phyloP scores from a whole-genome alignment of 1,140 invertebrate genomes.

The Pseudomyrmex dendroicus region DNA sequence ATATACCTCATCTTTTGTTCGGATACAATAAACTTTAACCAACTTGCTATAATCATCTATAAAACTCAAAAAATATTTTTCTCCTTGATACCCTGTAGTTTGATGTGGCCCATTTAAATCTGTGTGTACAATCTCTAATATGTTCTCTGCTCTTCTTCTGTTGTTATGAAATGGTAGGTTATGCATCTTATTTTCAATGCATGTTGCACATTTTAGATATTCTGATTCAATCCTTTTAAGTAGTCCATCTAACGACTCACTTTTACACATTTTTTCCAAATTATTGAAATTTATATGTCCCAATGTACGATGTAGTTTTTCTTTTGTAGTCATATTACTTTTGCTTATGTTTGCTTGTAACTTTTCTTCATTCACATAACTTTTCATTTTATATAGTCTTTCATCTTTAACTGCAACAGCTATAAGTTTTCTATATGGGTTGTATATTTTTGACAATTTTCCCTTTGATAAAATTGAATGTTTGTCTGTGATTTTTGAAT shows the following conservation, averaged over 20 bases:
- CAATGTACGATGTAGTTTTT: constrained; percentile 54
- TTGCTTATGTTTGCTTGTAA: no score
- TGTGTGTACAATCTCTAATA: constrained; percentile 47
- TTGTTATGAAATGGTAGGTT: constrained; percentile 52
- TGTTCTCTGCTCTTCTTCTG: constrained; percentile 29
- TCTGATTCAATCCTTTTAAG: constrained; percentile 35
- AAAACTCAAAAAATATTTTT: constrained; percentile 40
- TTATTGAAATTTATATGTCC: constrained; percentile 64
- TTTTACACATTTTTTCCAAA: constrained; percentile 50
- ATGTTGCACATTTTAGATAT: constrained; percentile 3
- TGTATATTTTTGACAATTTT: constrained; percentile 34
- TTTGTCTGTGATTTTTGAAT: no score
- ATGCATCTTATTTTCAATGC: constrained; percentile 51
- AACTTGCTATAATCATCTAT: constrained; percentile 40
- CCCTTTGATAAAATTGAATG: neutral
- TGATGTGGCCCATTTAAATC: constrained; percentile 15
- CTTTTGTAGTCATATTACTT: no score
- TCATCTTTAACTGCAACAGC: neutral
- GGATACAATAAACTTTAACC: neutral
- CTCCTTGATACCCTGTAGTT: neutral
- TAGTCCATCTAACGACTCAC: constrained; percentile 47
- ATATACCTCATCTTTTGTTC: constrained; percentile 12
- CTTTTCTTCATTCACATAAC: no score
- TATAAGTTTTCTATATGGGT: neutral
- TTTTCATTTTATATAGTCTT: neutral